Conservation (phyloP, 1,140 invertebrate genomes). For the Nilaparvata lugens region DNA sequence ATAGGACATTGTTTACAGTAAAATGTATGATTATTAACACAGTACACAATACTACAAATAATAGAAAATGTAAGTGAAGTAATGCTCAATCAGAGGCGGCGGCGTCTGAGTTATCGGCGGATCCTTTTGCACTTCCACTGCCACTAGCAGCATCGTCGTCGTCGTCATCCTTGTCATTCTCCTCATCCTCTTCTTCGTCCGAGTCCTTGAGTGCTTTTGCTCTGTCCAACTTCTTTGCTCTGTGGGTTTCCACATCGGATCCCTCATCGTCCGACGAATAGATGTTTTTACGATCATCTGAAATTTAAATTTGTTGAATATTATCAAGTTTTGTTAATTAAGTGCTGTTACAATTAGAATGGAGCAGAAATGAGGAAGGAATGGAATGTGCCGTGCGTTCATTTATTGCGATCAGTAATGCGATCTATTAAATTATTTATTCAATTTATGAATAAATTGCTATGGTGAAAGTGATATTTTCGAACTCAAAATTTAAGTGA, state of each 20-base stretch:
- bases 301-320: too few species aligned
- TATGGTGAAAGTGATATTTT: too few species aligned
- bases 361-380: too few species aligned
- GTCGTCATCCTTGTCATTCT: conserved; percentile 17
- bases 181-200: conserved; percentile 47
- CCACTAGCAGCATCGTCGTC: conserved; percentile 17
- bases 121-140: conserved; percentile 7
- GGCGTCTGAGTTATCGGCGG: conserved; percentile 30
- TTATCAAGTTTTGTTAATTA: too few species aligned
- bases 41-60: not conserved
- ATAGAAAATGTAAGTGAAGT: not conserved
- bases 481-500: too few species aligned
- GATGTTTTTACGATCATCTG: conserved; percentile 54
- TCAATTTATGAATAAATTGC: too few species aligned
- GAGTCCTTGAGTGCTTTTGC: conserved; percentile 76
- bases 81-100: conserved; percentile 29
- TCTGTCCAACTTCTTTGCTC: conserved; percentile 64
- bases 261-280: conserved; percentile 89
- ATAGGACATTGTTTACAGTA: too few species aligned
- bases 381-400: too few species aligned
- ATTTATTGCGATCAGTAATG: too few species aligned
- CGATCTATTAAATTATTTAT: too few species aligned
- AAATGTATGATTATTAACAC: not conserved
- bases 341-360: too few species aligned
- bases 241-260: conserved; percentile 72